These are phyloP conservation scores for Agrochola lota DNA, from an alignment of 2,888 invertebrate genomes.

Conservation along the genomic window DNA sequence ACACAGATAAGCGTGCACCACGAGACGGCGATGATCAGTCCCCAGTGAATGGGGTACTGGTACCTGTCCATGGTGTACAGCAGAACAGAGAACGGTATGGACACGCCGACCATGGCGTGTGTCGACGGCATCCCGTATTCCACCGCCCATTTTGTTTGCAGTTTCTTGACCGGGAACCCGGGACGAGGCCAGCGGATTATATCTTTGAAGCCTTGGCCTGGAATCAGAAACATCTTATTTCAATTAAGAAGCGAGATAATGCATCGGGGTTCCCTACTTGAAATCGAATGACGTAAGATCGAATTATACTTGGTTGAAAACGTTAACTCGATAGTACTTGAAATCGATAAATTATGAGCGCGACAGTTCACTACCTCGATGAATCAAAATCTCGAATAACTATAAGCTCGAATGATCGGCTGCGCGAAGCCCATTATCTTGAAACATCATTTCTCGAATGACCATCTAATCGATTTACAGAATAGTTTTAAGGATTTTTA, in stretches of 20 bases:
- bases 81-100: constrained; percentile 96
- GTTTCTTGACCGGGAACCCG: constrained; percentile 94
- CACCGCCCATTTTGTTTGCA: constrained; percentile 96
- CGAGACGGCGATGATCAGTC: constrained; percentile 90
- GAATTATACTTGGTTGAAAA: too few species aligned
- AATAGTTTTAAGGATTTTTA: too few species aligned
- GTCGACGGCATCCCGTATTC: constrained; percentile 99
- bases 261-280: neutral
- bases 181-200: constrained; percentile 96
- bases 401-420: too few species aligned
- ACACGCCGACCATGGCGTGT: constrained; percentile 97
- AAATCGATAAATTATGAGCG: too few species aligned
- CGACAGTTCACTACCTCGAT: too few species aligned
- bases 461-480: too few species aligned
- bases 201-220: constrained; percentile 97
- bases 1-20: constrained; percentile 95
- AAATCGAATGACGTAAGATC: too few species aligned
- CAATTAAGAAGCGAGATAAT: neutral
- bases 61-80: constrained; percentile 95
- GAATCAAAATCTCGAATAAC: too few species aligned
- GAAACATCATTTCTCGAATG: too few species aligned
- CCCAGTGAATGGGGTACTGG: constrained; percentile 92
- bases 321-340: too few species aligned
- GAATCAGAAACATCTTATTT: constrained; percentile 59
- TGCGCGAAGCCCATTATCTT: too few species aligned